Base-by-base conservation (phyloP, 2,797 vertebrate species). In the Dicrostonyx torquatus region DNA sequence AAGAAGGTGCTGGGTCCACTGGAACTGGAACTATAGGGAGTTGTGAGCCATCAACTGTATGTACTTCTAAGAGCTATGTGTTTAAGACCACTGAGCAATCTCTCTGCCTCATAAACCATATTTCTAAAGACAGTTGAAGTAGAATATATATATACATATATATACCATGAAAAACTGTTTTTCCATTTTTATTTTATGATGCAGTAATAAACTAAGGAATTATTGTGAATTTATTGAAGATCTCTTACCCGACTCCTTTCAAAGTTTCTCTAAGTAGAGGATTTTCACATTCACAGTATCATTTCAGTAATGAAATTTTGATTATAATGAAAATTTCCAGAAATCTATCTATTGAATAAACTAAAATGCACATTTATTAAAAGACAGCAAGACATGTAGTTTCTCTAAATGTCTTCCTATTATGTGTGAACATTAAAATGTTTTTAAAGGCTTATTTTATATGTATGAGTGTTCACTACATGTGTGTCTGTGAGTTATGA, bases 141-240 rank as follows among this genome's bases (percentile, higher is more conserved):
- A 8, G 12, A 89, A 73, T n/a, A 62, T 17, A 85, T 64, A 40
- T 43, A 5, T 24, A 43, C 20, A 85, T 64, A 40, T 43, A 5
- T 24, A 43, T 15, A 50, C 48, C 53, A 40, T 77, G 37, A 78
- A 87, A 83, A 87, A 60, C 66, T 70, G 58, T 83, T 92, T 96
- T 93, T 80, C 72, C n/a, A 75, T 53, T 64, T 80, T 78, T 72
- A 82, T 15, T 89, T 62, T 90, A 40, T 73, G 48, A 64, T 92
- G 92, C 58, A 82, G 14, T 89, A 90, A 75, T 90, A 79, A 93
- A 82, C 90, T 84, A 77, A 24, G 72, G 31, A 82, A 73, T 7
- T 60, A 76, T 15, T 80, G 24, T 95, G 83, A 77, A 73, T 77
- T 93, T 92, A 58, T 79, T 66, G 85, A 93, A 20, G 50, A 53